Conservation (phyloP, 1,140 invertebrate genomes). For the Macrostomum lignano region DNA sequence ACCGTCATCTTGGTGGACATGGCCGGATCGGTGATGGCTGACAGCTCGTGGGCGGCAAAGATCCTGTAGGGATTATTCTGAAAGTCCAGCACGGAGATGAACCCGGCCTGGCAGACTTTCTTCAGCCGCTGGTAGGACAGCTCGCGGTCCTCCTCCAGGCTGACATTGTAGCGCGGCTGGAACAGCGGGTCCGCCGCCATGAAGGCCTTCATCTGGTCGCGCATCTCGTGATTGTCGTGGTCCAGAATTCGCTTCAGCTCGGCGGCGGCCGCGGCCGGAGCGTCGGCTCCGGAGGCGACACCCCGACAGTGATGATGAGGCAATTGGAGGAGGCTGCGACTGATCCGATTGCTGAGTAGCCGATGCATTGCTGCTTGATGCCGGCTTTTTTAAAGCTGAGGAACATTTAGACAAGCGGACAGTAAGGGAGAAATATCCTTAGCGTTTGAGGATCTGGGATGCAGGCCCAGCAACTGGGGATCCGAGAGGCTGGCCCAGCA, state of each 20-base stretch:
- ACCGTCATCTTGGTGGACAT: constrained; percentile 26
- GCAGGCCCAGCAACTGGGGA: too few relatives aligned
- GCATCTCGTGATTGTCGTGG: constrained; percentile 21
- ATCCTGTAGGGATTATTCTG: constrained; percentile 16
- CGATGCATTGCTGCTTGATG: too few relatives aligned
- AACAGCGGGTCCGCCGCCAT: not conserved
- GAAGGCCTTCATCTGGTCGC: constrained; percentile 12
- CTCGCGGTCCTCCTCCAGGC: constrained; percentile 17
- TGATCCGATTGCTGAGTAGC: too few relatives aligned
- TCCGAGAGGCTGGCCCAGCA: too few relatives aligned
- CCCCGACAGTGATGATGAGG: too few relatives aligned
- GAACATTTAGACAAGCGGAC: too few relatives aligned
- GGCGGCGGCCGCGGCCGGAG: too few relatives aligned
- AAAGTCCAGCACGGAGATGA: constrained; percentile 22
- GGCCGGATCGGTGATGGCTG: constrained; percentile 18
- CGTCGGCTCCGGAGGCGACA: too few relatives aligned
- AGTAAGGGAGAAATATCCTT: too few relatives aligned
- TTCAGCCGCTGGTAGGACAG: constrained; percentile 15
- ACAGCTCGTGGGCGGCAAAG: constrained; percentile 22
- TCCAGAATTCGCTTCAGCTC: constrained; percentile 15
- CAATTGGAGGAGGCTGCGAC: too few relatives aligned
- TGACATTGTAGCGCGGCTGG: constrained; percentile 13
- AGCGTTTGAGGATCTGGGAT: too few relatives aligned
- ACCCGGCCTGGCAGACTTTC: constrained; percentile 15
- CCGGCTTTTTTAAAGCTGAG: too few relatives aligned